phyloP scores from a whole-genome alignment of 1,140 invertebrate genomes.

The Plectus sambesii region DNA sequence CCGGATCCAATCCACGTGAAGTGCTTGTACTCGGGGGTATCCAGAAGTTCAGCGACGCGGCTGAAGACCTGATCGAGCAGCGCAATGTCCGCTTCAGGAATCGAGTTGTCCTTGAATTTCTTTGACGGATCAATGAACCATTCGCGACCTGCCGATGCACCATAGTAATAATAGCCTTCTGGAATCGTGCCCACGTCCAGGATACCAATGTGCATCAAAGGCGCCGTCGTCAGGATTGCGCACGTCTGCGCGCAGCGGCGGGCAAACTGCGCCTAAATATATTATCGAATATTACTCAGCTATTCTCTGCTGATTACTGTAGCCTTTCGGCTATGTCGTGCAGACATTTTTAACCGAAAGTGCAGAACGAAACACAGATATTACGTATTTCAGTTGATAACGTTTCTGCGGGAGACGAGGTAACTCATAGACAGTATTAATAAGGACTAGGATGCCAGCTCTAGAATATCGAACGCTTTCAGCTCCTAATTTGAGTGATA shows the following conservation, averaged over 20 bases:
- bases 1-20: conserved; percentile 44
- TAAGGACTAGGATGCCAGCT: too few species aligned
- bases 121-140: conserved; percentile 26
- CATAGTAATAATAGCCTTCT: conserved; percentile 24
- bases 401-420: too few species aligned
- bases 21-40: conserved; percentile 37
- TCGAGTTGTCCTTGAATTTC: conserved; percentile 25
- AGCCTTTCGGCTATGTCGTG: too few species aligned
- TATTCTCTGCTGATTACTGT: too few species aligned
- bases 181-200: conserved; percentile 41
- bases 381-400: too few species aligned
- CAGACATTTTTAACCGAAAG: too few species aligned
- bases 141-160: conserved; percentile 26
- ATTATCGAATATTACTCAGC: background rate
- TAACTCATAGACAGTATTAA: too few species aligned
- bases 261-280: conserved; percentile 37
- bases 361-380: too few species aligned
- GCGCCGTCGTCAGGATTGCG: conserved; percentile 44
- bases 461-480: too few species aligned
- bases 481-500: too few species aligned
- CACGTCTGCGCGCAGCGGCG: conserved; percentile 45
- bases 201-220: conserved; percentile 38
- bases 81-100: conserved; percentile 15
- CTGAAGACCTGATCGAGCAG: conserved; percentile 23
- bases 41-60: conserved; percentile 31